A percentile compares a stretch with the other conserved stretches of the same genome.
phyloP scores from a whole-genome alignment of 1,140 invertebrate species.

The Bilobella aurantiaca region DNA sequence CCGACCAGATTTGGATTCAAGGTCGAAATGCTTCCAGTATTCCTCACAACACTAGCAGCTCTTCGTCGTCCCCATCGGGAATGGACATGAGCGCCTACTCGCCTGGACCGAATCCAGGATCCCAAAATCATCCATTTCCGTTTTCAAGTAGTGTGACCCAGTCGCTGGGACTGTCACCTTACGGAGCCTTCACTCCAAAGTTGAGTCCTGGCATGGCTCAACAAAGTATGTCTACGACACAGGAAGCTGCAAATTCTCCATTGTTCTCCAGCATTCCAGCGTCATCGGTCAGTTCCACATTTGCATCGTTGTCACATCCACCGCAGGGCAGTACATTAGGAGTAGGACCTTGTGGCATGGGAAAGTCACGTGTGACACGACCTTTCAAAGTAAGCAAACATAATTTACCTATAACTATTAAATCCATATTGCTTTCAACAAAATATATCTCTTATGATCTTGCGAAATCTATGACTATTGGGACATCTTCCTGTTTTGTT shows the following conservation, averaged over 20 bases:
- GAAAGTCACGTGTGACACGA: conserved; percentile 18
- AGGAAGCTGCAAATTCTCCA: neutral
- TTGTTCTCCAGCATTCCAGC: neutral
- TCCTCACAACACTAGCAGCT: neutral
- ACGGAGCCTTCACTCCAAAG: neutral
- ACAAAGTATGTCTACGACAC: neutral
- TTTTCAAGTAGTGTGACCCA: conserved; percentile 7
- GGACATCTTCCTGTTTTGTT: too few relatives aligned
- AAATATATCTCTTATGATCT: too few relatives aligned
- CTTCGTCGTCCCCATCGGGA: neutral
- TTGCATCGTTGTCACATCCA: neutral
- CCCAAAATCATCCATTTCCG: conserved; percentile 6
- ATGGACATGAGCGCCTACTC: neutral
- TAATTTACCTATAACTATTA: neutral
- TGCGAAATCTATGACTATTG: too few relatives aligned
- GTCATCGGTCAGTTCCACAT: conserved; percentile 6
- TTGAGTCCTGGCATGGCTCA: neutral
- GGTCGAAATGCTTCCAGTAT: too few relatives aligned
- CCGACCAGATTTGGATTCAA: too few relatives aligned
- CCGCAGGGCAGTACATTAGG: neutral
- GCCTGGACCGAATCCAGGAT: conserved; percentile 3
- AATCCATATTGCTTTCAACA: neutral
- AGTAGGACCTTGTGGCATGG: neutral
- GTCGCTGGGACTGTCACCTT: neutral
- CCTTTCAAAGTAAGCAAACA: conserved; percentile 27